These are phyloP conservation scores for Tyto alba DNA, from an alignment of 2,113 vertebrate genomes.

Conservation along the genomic window DNA sequence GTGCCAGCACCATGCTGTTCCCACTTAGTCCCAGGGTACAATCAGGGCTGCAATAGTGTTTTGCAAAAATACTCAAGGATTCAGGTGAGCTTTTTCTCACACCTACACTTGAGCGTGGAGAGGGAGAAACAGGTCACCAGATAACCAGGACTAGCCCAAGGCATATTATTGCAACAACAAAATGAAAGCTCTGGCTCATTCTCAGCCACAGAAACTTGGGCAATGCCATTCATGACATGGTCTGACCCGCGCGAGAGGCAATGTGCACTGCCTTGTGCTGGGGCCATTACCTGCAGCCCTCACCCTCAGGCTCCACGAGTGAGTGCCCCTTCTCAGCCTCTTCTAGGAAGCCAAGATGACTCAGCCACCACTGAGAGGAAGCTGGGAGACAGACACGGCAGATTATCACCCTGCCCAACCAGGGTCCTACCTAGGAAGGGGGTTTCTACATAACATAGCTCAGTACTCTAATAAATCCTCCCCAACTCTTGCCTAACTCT, in stretches of 20 bases:
- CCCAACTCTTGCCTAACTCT: background rate
- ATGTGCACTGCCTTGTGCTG: background rate
- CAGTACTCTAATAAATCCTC: background rate
- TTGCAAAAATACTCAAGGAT: background rate
- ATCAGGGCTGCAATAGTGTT: background rate
- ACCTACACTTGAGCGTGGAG: background rate
- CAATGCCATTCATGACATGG: background rate
- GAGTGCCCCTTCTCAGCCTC: background rate
- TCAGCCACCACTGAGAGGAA: background rate
- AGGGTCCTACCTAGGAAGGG: background rate
- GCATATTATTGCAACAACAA: background rate
- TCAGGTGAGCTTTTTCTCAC: background rate
- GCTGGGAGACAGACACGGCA: background rate
- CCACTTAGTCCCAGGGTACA: background rate
- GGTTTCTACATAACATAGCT: background rate
- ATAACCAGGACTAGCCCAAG: background rate
- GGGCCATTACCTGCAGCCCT: background rate
- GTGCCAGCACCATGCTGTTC: background rate
- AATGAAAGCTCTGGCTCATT: conserved; percentile 11
- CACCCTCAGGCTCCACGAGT: rapidly evolving
- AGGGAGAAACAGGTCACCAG: background rate
- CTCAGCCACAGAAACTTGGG: background rate
- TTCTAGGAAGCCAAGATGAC: background rate
- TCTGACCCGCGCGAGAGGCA: background rate
- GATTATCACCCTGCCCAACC: background rate